A percentile compares a stretch with the other conserved stretches of the same genome.
Conservation (phyloP, 2,888 invertebrate species). For the Trichogramma evanescens region DNA sequence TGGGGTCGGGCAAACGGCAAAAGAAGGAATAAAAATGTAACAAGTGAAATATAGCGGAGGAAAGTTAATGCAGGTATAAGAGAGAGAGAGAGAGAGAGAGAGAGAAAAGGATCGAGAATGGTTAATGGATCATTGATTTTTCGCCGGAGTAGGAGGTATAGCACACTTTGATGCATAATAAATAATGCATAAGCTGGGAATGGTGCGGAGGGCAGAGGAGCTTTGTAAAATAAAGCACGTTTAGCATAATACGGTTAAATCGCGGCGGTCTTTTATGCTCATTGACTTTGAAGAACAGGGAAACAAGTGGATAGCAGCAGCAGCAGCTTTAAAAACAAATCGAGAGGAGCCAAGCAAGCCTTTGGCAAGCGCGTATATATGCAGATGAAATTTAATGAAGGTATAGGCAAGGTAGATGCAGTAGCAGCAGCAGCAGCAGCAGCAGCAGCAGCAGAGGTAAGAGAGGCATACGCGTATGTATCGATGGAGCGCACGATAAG, state of each 20-base stretch:
- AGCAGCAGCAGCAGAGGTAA: constrained; percentile 5
- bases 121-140: too few species aligned
- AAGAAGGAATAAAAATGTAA: too few species aligned
- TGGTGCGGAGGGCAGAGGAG: too few species aligned
- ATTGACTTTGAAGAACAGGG: constrained; percentile 21
- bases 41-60: too few species aligned
- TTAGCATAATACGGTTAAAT: constrained; percentile 18
- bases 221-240: constrained; percentile 5
- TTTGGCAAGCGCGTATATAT: neutral
- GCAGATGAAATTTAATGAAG: constrained; percentile 23
- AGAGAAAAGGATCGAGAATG: too few species aligned
- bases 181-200: too few species aligned
- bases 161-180: too few species aligned
- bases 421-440: too few species aligned
- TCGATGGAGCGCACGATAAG: constrained; percentile 25
- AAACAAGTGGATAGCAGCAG: neutral
- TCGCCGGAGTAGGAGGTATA: too few species aligned
- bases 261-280: constrained; percentile 9
- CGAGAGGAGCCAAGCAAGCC: neutral
- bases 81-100: too few species aligned
- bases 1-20: too few species aligned
- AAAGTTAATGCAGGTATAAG: too few species aligned
- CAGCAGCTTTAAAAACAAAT: neutral
- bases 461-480: constrained; percentile 21
- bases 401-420: constrained; percentile 2